Evolutionary conservation across 2,888 invertebrate species (phyloP).

Genomic region (Watsonalla cultraria): DNA sequence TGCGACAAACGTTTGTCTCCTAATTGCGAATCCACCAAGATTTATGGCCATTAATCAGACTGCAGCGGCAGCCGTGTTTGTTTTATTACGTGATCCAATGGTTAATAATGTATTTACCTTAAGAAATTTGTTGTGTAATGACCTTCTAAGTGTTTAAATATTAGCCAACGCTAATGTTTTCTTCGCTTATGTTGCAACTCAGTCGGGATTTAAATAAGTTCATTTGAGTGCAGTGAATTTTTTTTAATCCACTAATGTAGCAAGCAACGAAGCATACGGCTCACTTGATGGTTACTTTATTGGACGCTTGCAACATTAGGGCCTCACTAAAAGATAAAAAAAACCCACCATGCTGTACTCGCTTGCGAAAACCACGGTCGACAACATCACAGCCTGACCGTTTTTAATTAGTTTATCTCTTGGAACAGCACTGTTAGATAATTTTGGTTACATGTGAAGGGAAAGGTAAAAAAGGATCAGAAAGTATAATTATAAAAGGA

Average conservation of each 20-base stretch:
- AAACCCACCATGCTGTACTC: too few species aligned
- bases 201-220: slow-evolving; percentile 5
- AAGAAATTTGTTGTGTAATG: slow-evolving; percentile 53
- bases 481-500: too few species aligned
- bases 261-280: too few species aligned
- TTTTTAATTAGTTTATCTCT: too few species aligned
- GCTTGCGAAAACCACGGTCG: too few species aligned
- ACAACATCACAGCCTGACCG: too few species aligned
- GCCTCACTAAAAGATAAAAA: too few species aligned
- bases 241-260: not conserved
- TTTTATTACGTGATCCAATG: slow-evolving; percentile 55
- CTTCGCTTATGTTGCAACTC: slow-evolving; percentile 14
- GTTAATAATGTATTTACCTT: slow-evolving; percentile 54
- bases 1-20: slow-evolving; percentile 64
- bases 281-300: too few species aligned
- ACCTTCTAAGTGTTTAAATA: slow-evolving; percentile 51
- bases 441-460: too few species aligned
- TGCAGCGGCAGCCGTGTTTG: slow-evolving; percentile 43
- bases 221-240: slow-evolving; percentile 2
- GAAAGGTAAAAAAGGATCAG: too few species aligned
- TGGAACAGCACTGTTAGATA: too few species aligned
- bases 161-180: slow-evolving; percentile 41
- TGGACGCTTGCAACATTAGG: too few species aligned
- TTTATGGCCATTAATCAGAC: slow-evolving; percentile 60
- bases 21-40: slow-evolving; percentile 59